Evolutionary conservation across 1,140 invertebrate genomes (phyloP), one percentile per base, ranked within the genome.

Genomic region (Drosophila kanapiae): DNA sequence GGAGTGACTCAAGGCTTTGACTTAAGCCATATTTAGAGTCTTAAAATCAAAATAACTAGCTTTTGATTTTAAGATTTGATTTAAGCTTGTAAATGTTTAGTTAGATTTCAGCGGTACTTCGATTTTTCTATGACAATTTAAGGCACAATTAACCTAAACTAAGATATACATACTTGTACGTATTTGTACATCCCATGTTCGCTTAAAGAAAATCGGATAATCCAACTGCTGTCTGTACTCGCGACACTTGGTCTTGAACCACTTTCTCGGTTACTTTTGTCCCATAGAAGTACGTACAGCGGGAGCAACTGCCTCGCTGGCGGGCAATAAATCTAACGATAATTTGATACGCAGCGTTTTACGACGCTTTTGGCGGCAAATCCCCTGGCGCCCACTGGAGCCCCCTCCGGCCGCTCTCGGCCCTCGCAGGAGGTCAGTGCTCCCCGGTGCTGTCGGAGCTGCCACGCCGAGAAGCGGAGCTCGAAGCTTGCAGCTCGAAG

Each of bases 251-350:
- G 40, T 31, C 16, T 31, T 14, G 23, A 11, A 18, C 13, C 51
- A 54, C 31, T 43, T 69, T 51, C 29, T 37, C 5, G 7, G 37
- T 37, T 58, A 6, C 14, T 31, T 23, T 18, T 38, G 53, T 29
- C 0, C 31, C 37, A 67, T 67, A 51, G 37, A 69, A 76, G 53
- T 11, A n/a, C 47, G 56, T 40, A 59, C 37, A 65, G 23, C 16
- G 51, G 49, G 40, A 67, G 64, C 68, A 75, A 65, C 70, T 67
- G 53, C 45, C 38, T 33, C 4, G 38, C 43, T 56, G 42, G 51
- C 37, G 53, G 74, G 51, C 75, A 70, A 78, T 70, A 78, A 78
- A 78, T 78, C 75, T 70, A 78, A 78, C 75, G 75, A 78, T 78
- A 78, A 78, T 78, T 78, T 78, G 75, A 78, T 78, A 48, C 75